These are phyloP conservation scores for Sylvilagus floridanus DNA, from an alignment of 2,797 vertebrate species.

Conservation along the genomic window DNA sequence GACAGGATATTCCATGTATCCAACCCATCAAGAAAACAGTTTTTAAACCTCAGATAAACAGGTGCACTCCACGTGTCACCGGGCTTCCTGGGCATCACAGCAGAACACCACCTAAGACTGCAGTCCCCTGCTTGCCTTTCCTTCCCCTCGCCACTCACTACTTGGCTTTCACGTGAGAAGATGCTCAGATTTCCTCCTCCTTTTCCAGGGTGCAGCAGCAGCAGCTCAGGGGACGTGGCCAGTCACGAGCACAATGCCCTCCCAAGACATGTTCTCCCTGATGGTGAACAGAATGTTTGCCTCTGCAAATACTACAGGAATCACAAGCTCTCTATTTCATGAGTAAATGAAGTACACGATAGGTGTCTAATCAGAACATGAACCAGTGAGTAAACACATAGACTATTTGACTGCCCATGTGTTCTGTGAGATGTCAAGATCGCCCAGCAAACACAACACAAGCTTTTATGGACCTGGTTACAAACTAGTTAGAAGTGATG, in stretches of 20 bases:
- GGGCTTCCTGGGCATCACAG: not conserved
- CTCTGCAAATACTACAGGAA: not conserved
- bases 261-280: not conserved
- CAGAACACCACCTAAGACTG: not conserved
- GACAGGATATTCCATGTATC: not conserved
- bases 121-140: not conserved
- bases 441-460: slow-evolving; percentile 22
- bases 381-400: not conserved
- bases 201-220: not conserved
- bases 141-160: not conserved
- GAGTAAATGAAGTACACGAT: slow-evolving; percentile 51
- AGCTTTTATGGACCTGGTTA: slow-evolving; percentile 50
- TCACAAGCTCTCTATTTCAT: not conserved
- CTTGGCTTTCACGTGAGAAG: not conserved
- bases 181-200: not conserved
- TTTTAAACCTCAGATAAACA: not conserved
- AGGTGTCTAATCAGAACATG: slow-evolving; percentile 31
- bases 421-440: slow-evolving; percentile 58
- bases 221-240: not conserved
- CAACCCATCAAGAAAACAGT: slow-evolving; percentile 3
- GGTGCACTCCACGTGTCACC: not conserved
- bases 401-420: slow-evolving; percentile 24
- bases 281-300: not conserved
- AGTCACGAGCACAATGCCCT: not conserved
- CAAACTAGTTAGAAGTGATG: slow-evolving; percentile 52